A percentile compares a stretch with the other conserved stretches of the same genome.
Evolutionary conservation across 2,113 vertebrate species (phyloP).

Genomic region (Tragelaphus scriptus): DNA sequence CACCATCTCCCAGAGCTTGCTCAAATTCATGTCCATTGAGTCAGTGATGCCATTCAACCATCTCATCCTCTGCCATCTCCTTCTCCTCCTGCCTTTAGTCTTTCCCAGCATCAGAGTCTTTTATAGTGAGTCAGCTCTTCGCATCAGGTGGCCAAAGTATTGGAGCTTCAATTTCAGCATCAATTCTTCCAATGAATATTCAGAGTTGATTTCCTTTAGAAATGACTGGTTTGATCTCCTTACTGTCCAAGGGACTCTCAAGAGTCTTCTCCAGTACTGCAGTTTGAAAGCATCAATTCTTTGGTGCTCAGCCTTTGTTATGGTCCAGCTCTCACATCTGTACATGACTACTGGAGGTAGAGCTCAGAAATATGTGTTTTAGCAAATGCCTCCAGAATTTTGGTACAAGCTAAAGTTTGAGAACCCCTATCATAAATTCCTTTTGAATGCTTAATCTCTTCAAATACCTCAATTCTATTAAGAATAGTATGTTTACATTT

Average conservation of each 20-base stretch:
- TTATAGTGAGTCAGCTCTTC: neutral
- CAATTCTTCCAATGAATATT: neutral
- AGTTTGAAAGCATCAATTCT: neutral
- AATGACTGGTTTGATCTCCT: neutral
- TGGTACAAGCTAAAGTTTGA: neutral
- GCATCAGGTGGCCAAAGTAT: neutral
- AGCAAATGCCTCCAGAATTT: neutral
- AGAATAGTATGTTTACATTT: neutral
- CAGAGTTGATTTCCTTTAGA: neutral
- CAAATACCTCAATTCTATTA: neutral
- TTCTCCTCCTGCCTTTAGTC: neutral
- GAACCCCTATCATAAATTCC: neutral
- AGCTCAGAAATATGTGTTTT: neutral
- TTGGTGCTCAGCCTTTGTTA: neutral
- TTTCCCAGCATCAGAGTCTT: neutral
- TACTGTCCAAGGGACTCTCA: neutral
- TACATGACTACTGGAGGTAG: neutral
- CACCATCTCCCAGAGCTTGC: neutral
- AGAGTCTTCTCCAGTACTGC: neutral
- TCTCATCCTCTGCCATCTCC: neutral
- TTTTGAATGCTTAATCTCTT: constrained; percentile 7
- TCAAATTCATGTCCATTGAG: neutral
- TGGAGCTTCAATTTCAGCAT: neutral
- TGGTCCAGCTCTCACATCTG: neutral
- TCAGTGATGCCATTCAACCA: neutral